Base-by-base conservation (phyloP, 2,113 vertebrate species). In the Triplophysa rosa region DNA sequence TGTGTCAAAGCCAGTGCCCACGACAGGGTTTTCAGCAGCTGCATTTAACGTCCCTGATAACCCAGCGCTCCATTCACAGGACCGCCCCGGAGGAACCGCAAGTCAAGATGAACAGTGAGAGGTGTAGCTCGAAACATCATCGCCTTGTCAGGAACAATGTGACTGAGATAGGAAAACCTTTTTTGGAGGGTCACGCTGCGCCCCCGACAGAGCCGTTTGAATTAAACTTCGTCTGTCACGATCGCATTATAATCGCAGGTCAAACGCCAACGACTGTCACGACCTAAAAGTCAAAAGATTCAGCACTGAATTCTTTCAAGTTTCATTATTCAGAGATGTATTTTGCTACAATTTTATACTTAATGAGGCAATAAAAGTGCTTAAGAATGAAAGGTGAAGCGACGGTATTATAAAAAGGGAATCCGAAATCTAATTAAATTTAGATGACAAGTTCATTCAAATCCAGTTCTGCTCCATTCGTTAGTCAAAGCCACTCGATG, bases 141-240 rank as follows among this genome's bases (percentile, higher is more conserved):
- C 89, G 84, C 87, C 87, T 88, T 90, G 90, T 92, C 89, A 87
- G 86, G 84, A 88, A 80, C 85, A 84, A 84, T 88, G 85, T 83
- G 87, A 79, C 81, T 65, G 86, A 69, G 84, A 90, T 87, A 86
- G 84, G 84, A 88, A 83, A 86, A 84, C 67, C 83, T 87, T 88
- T 86, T 90, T 90, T 89, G 78, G 82, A 84, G 87, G 64, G 47
- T 49, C 47, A 1, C 8, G 17, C 3, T 2, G 14, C 5, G 49
- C 16, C 49, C 6, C 54, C 3, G 54, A 5, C 19, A 1, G 14
- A 9, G 19, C 1, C 19, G 54, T n/a, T 58, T 16, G 6, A 8
- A 29, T 78, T 59, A 45, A 47, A 62, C 9, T 21, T 21, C 3
- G n/a, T 58, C 54, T 58, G 54, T 9, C 42, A 11, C 42, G 11